Base-by-base conservation (phyloP, 2,888 invertebrate genomes). In the Orthosia cruda region DNA sequence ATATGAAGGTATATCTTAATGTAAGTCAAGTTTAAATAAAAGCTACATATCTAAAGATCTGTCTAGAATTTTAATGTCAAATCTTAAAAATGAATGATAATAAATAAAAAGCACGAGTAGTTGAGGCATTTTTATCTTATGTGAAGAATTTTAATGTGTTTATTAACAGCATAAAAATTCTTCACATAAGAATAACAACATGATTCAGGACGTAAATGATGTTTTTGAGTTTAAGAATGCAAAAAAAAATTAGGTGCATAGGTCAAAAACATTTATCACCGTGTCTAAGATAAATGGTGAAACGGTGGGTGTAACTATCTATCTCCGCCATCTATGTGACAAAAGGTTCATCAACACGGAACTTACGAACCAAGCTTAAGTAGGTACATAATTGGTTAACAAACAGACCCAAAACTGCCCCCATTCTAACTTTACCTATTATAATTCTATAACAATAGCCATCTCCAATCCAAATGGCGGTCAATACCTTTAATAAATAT, bases 401-500 rank as follows among this genome's bases (percentile, higher is more conserved):
- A 85, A 89, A 86, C 83, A 82, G 77, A 49, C 65, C 70, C 75
- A 70, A 80, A 83, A 81, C 79, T 80, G 71, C 81, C 80, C 79
- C 82, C 83, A 85, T 87, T 84, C 78, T 71, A 90, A 90, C 87
- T 90, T 87, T 69, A 67, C 71, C 85, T 80, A 89, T 89, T 90
- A 89, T 82, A 84, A 87, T 89, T 87, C 87, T 86, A 88, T 88
- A 88, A 89, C 87, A 91, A 91, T 87, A 83, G 87, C 86, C 76
- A 87, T 85, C 85, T 82, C 85, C 76, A 73, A 83, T 85, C 79
- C 77, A 86, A 89, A 89, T 85, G 85, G 87, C 86, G 87, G 87
- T 84, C 89, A 88, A 88, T 88, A 86, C 85, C 84, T 88, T 88
- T 87, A 87, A 89, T 91, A 91, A 89, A 88, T 91, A 90, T 88